phyloP scores from a whole-genome alignment of 2,888 invertebrate genomes.

The Leucoma salicis region DNA sequence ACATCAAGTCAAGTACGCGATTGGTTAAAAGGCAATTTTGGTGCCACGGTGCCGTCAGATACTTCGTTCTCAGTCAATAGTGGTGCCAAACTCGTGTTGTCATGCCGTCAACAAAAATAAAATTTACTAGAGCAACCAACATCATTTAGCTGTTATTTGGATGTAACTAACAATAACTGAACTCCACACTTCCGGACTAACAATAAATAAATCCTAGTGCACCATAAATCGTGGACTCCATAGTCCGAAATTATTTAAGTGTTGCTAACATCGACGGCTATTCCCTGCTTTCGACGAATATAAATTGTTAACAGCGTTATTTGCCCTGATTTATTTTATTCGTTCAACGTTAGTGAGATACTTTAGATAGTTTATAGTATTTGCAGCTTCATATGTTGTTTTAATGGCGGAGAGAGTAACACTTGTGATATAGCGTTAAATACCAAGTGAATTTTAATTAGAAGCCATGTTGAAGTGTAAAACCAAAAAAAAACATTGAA shows the following conservation, averaged over 20 bases:
- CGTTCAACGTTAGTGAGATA: conserved; percentile 39
- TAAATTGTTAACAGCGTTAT: conserved; percentile 67
- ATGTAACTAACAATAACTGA: conserved; percentile 17
- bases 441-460: no score
- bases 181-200: conserved; percentile 20
- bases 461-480: no score
- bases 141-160: conserved; percentile 17
- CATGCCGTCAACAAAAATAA: no score
- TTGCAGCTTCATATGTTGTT: conserved; percentile 20
- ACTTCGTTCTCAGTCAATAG: no score
- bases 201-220: conserved; percentile 32
- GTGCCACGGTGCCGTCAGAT: no score
- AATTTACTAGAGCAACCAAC: conserved; percentile 10
- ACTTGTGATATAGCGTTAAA: no score
- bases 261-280: conserved; percentile 56
- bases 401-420: no score
- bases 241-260: conserved; percentile 56
- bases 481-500: no score
- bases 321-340: conserved; percentile 63
- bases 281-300: conserved; percentile 53
- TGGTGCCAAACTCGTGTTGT: no score
- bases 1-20: no score
- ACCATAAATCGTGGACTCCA: conserved; percentile 41
- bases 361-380: conserved; percentile 31
- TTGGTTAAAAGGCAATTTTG: no score